Base-by-base conservation (phyloP, 2,888 invertebrate species). In the Trachelus troglodyta region DNA sequence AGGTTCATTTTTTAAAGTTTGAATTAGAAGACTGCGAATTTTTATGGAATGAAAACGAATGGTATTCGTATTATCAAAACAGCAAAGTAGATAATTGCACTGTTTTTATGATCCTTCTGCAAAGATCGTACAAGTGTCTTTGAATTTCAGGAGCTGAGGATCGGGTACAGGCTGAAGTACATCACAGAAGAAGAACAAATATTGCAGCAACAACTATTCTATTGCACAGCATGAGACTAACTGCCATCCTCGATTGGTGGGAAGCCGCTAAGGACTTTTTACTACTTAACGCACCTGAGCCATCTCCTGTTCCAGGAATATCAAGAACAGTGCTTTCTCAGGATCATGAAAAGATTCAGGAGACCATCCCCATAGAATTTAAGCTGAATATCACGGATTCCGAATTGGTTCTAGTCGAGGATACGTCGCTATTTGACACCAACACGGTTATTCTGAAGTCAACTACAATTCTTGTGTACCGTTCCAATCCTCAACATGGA, bases 371-470 rank as follows among this genome's bases (percentile, higher is more conserved):
- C 1, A 94, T 96, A 91, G 98, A 98, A 91, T 92, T 98, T 68
- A 98, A 98, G 90, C 93, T 99, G 77, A 99, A 98, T 92, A 95
- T 99, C 35, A 98, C 98, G 0, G 98, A 99, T 92, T 98, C 98
- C 4, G 98, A 99, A 92, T 93, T 99, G 79, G 97, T 99, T 56
- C 94, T 99, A 68, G 96, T 99, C 0, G 99, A 99, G 91, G 96
- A 98, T 90, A 95, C 97, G 1, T 95, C 97, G 0, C 94, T 96
- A 30, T 94, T 95, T 93, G 98, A 99, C 90, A 97, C 98, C 1
- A 98, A 98, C 90, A 98, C 99, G 0, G 96, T 99, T 15, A 98
- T 99, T 88, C 93, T 98, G 30, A 96, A 96, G 92, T 97, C 97
- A 84, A 98, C 98, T 12, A 97, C 98, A 0, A 96, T 98, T 30